Percentiles rank a stretch among this genome's conserved stretches.
Conservation (phyloP, 2,888 invertebrate species). For the Willowsia nigromaculata region DNA sequence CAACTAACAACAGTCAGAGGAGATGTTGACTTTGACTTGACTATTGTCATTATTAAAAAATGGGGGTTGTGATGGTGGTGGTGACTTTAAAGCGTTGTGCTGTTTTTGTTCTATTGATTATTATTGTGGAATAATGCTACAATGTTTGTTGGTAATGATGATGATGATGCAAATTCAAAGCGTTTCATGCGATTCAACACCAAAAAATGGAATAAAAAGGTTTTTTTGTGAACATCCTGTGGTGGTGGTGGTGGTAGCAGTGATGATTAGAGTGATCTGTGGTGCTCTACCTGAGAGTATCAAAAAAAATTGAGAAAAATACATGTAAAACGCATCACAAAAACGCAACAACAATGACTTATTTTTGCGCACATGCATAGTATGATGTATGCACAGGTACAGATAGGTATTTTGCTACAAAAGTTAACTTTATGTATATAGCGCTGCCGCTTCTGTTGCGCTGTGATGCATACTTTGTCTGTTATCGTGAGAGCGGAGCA, state of each 20-base stretch:
- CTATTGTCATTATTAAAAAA: not conserved
- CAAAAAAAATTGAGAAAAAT: not conserved
- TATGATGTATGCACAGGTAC: not conserved
- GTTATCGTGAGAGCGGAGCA: not conserved
- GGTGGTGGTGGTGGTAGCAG: conserved; percentile 2
- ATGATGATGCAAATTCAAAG: conserved; percentile 33
- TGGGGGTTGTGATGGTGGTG: not conserved
- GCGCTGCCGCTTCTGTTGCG: not conserved
- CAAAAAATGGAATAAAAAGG: conserved; percentile 30
- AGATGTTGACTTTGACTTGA: conserved; percentile 2
- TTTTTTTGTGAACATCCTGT: conserved; percentile 39
- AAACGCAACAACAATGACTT: conserved; percentile 38
- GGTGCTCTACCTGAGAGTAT: conserved; percentile 46
- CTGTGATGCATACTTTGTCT: not conserved
- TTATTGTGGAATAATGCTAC: not conserved
- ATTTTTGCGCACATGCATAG: not conserved
- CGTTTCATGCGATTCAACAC: conserved; percentile 33
- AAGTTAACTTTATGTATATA: not conserved
- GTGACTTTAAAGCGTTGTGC: not conserved
- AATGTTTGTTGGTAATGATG: not conserved
- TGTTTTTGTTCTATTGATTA: conserved; percentile 34
- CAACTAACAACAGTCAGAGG: not conserved
- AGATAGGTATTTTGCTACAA: conserved; percentile 3
- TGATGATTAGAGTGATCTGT: conserved; percentile 41
- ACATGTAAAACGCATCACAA: too few species aligned